Evolutionary conservation across 2,888 invertebrate genomes (phyloP).

Genomic region (Cerastis leucographa): DNA sequence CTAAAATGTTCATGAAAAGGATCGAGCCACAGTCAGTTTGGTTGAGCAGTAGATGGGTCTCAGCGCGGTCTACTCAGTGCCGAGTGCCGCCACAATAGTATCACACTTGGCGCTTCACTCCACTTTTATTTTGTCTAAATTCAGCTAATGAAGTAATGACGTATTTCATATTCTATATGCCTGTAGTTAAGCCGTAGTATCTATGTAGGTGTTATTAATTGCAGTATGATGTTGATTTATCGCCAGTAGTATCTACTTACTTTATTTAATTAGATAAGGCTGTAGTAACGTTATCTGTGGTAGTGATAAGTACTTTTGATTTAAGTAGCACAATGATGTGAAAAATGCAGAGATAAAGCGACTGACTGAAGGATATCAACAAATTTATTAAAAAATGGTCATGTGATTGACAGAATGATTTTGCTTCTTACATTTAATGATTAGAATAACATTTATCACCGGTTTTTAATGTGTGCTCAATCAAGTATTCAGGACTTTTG

Average conservation of each 20-base stretch:
- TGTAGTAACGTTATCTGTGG: slow-evolving; percentile 57
- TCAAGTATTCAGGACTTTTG: not conserved
- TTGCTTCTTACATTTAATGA: not conserved
- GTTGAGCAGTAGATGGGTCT: not conserved
- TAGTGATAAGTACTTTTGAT: slow-evolving; percentile 46
- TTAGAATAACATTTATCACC: not conserved
- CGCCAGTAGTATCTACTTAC: slow-evolving; percentile 56
- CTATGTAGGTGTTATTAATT: slow-evolving; percentile 41
- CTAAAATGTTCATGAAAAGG: not conserved
- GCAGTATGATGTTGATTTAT: slow-evolving; percentile 44
- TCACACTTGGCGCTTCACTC: slow-evolving; percentile 18
- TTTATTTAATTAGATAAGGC: slow-evolving; percentile 54
- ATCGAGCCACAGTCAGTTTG: not conserved
- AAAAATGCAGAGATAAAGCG: slow-evolving; percentile 13
- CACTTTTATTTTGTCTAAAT: slow-evolving; percentile 9
- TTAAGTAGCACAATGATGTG: slow-evolving; percentile 33
- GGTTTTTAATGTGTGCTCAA: not conserved
- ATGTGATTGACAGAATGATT: not conserved
- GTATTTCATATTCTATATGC: slow-evolving; percentile 37
- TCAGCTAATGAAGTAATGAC: slow-evolving; percentile 36
- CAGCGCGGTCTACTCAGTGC: not conserved
- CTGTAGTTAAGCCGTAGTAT: slow-evolving; percentile 55
- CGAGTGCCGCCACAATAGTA: not conserved
- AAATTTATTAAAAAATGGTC: not conserved
- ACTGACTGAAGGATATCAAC: not conserved